Conservation (phyloP, 2,888 invertebrate genomes). For the Cerastis rubricosa region DNA sequence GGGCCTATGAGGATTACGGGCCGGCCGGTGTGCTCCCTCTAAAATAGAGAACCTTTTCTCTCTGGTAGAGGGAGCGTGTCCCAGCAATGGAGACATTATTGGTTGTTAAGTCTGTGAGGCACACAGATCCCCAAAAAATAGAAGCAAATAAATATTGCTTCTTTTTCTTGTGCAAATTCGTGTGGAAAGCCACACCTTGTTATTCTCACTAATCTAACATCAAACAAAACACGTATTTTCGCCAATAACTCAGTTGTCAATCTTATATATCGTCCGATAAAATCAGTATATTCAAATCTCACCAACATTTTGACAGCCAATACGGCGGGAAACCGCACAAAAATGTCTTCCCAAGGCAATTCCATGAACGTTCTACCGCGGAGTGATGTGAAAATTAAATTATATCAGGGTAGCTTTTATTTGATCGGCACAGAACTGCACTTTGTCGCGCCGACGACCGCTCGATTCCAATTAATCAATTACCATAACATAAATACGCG, state of each 20-base stretch:
- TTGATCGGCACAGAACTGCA: slow-evolving; percentile 66
- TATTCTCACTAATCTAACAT: neutral
- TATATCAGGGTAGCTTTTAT: slow-evolving; percentile 60
- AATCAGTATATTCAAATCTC: slow-evolving; percentile 36
- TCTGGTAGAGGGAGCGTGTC: too few species aligned
- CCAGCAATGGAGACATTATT: neutral
- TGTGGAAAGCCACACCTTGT: neutral
- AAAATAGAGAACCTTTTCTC: too few species aligned
- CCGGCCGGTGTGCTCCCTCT: neutral
- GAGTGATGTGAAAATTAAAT: slow-evolving; percentile 65
- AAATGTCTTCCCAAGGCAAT: slow-evolving; percentile 66
- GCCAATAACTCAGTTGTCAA: slow-evolving; percentile 14
- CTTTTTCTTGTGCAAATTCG: too few species aligned
- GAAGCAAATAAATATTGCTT: neutral
- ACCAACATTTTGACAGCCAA: slow-evolving; percentile 54
- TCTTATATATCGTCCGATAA: neutral
- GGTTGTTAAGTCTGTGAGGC: too few species aligned
- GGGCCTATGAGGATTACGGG: neutral
- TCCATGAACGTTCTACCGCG: slow-evolving; percentile 54
- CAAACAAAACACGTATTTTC: slow-evolving; percentile 2
- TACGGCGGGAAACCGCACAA: slow-evolving; percentile 65
- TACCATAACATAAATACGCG: slow-evolving; percentile 71
- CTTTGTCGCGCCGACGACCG: slow-evolving; percentile 71
- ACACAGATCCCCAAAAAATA: neutral
- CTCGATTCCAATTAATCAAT: slow-evolving; percentile 74